Conservation (phyloP, 2,888 invertebrate genomes). For the Drosophila borealis region DNA sequence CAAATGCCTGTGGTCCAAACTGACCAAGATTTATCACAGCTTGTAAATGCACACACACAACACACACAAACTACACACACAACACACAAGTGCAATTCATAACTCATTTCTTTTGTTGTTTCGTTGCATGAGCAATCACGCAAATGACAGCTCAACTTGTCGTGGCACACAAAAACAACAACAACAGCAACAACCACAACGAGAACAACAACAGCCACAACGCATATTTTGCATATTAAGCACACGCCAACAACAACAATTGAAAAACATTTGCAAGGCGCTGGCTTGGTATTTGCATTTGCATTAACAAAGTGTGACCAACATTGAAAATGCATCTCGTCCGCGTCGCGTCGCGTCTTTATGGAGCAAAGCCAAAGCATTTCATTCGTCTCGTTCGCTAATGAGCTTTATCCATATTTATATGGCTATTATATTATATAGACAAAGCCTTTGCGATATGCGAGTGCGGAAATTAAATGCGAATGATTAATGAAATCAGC, state of each 20-base stretch:
- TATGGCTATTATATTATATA: conserved; percentile 4
- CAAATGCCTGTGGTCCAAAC: conserved; percentile 31
- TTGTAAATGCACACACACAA: conserved; percentile 12
- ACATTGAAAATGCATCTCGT: conserved; percentile 41
- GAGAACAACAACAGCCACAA: conserved; percentile 20
- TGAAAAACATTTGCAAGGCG: conserved; percentile 47
- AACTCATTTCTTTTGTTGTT: conserved; percentile 59
- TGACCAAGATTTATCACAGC: conserved; percentile 50
- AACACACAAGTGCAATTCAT: conserved; percentile 36
- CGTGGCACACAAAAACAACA: conserved; percentile 30
- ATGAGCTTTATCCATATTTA: conserved; percentile 41
- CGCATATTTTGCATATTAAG: conserved; percentile 68
- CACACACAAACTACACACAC: conserved; percentile 9
- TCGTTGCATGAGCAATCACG: conserved; percentile 49
- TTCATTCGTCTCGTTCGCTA: conserved; percentile 39
- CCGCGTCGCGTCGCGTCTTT: conserved; percentile 18
- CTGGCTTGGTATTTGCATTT: conserved; percentile 48
- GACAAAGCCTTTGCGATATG: conserved; percentile 37
- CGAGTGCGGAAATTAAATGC: conserved; percentile 47
- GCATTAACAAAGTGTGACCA: conserved; percentile 41
- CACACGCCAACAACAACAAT: conserved; percentile 43
- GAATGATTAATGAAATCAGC: conserved; percentile 7
- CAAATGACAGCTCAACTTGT: conserved; percentile 59
- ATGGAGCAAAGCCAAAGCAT: conserved; percentile 40
- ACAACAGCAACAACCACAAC: conserved; percentile 23